phyloP scores from a whole-genome alignment of 2,797 vertebrate genomes.

The Zenarchopterus dispar region DNA sequence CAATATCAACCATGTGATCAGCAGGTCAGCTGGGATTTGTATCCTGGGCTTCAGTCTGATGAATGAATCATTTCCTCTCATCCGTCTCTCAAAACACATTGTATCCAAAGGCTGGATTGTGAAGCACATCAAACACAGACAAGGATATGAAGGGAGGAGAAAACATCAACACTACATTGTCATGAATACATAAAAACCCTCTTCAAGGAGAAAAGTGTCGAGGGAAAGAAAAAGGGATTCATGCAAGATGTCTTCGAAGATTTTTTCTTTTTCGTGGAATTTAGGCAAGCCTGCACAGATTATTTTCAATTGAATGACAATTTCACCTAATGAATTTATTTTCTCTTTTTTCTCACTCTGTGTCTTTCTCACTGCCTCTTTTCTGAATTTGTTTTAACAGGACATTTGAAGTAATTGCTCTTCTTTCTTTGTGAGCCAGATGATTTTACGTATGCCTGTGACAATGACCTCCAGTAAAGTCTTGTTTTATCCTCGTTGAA shows the following conservation, averaged over 20 bases:
- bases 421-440: conserved; percentile 31
- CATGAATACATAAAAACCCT: conserved; percentile 57
- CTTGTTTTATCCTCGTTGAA: conserved; percentile 1
- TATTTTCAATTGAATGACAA: conserved; percentile 35
- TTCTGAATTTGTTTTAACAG: conserved; percentile 50
- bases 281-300: conserved; percentile 32
- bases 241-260: conserved; percentile 33
- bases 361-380: conserved; percentile 14
- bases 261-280: not conserved
- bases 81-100: conserved; percentile 61
- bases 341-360: conserved; percentile 25
- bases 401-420: conserved; percentile 39
- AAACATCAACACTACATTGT: conserved; percentile 38
- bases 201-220: conserved; percentile 47
- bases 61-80: conserved; percentile 75
- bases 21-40: conserved; percentile 62
- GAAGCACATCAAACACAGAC: conserved; percentile 63
- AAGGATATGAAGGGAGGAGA: conserved; percentile 38
- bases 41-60: conserved; percentile 52
- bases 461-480: conserved; percentile 32
- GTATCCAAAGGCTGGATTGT: conserved; percentile 56
- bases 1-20: conserved; percentile 69
- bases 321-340: conserved; percentile 35
- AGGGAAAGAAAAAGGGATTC: conserved; percentile 41
- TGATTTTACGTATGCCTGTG: conserved; percentile 35